Evolutionary conservation across 2,888 invertebrate genomes (phyloP).

Genomic region (Suillia variegata): DNA sequence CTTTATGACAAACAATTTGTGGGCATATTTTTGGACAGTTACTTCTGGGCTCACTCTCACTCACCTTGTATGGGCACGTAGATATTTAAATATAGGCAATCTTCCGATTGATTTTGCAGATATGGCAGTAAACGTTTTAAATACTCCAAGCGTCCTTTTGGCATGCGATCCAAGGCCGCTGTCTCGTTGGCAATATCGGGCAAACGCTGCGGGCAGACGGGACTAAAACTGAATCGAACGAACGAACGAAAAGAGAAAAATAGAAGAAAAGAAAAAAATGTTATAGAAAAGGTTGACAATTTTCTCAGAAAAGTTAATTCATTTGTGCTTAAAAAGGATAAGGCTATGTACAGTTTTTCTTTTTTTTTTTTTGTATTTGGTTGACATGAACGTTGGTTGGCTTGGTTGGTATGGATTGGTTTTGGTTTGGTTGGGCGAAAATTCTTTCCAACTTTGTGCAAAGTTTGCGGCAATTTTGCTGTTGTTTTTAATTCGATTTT

Average conservation of each 20-base stretch:
- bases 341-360: not conserved
- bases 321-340: slow-evolving; percentile 6
- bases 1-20: not conserved
- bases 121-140: slow-evolving; percentile 85
- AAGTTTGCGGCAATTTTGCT: slow-evolving; percentile 27
- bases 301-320: slow-evolving; percentile 5
- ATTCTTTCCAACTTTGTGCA: slow-evolving; percentile 5
- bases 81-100: slow-evolving; percentile 95
- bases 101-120: slow-evolving; percentile 91
- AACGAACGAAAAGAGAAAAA: slow-evolving; percentile 13
- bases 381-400: too few relatives aligned
- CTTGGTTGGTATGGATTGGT: too few relatives aligned
- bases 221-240: slow-evolving; percentile 69
- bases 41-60: slow-evolving; percentile 43
- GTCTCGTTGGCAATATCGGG: slow-evolving; percentile 87
- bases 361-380: not conserved
- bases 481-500: slow-evolving; percentile 30
- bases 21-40: not conserved
- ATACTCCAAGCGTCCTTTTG: slow-evolving; percentile 85
- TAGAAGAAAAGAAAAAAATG: slow-evolving; percentile 22
- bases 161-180: slow-evolving; percentile 82
- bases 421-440: too few relatives aligned
- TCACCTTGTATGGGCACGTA: slow-evolving; percentile 95
- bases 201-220: slow-evolving; percentile 90
- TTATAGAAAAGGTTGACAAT: slow-evolving; percentile 30